These are phyloP conservation scores for Engraulis encrasicolus DNA, from an alignment of 2,113 vertebrate genomes.

Conservation along the genomic window DNA sequence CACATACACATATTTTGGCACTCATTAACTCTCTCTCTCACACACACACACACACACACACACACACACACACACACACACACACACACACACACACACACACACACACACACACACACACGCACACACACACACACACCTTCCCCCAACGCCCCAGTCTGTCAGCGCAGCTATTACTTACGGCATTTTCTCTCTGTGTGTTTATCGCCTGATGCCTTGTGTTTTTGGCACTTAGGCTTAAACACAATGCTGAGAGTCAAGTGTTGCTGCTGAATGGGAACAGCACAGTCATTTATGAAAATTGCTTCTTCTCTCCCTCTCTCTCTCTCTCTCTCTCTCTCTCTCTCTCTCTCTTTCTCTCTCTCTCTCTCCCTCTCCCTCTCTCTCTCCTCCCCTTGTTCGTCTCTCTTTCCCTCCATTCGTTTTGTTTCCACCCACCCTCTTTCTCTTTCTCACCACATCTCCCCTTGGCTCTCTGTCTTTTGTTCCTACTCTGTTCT, in stretches of 20 bases:
- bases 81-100: too few species aligned
- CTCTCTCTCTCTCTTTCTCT: background rate
- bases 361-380: background rate
- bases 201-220: background rate
- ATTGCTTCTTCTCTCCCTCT: background rate
- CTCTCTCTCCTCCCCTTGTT: background rate
- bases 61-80: too few species aligned
- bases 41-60: background rate
- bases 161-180: background rate
- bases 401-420: too few species aligned
- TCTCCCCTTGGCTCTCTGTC: slow-evolving; percentile 29
- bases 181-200: background rate
- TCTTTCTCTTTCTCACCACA: too few species aligned
- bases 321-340: background rate
- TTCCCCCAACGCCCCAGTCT: background rate
- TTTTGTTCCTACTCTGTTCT: too few species aligned
- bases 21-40: too few species aligned
- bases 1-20: background rate
- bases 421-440: too few species aligned
- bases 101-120: too few species aligned
- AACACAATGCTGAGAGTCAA: background rate
- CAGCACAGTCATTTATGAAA: background rate
- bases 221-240: background rate
- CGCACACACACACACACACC: background rate
- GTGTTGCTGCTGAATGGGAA: background rate